A percentile compares a stretch with the other conserved stretches of the same genome.
phyloP scores from a whole-genome alignment of 92 coral and sea anemone genomes.

The Heteractis magnifica region DNA sequence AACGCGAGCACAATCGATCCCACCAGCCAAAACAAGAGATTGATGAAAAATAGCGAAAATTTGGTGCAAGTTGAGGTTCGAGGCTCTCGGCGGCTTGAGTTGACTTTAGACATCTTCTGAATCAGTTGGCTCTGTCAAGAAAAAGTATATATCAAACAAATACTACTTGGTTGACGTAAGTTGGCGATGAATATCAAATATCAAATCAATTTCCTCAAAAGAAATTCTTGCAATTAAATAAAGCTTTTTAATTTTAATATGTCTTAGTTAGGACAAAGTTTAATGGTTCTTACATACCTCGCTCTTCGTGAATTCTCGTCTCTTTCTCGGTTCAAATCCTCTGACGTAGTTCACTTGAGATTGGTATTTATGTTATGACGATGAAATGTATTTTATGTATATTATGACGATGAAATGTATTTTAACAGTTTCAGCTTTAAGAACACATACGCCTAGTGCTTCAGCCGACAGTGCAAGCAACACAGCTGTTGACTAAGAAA shows the following conservation, averaged over 20 bases:
- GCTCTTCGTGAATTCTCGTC: background rate
- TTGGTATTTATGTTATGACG: background rate
- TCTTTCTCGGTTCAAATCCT: background rate
- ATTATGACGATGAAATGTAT: background rate
- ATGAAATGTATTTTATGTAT: background rate
- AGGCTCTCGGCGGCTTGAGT: background rate
- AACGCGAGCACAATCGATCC: conserved; percentile 51
- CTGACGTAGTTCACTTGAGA: background rate
- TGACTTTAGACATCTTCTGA: conserved; percentile 8
- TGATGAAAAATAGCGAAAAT: conserved; percentile 58
- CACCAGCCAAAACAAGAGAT: conserved; percentile 64
- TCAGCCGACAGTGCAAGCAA: no score
- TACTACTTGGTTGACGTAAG: background rate
- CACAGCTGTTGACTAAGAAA: no score
- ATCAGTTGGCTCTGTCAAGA: background rate
- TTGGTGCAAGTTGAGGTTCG: conserved; percentile 58
- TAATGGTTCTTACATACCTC: background rate
- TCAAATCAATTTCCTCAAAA: no score
- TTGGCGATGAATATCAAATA: background rate
- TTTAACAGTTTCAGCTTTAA: background rate
- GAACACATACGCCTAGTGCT: no score
- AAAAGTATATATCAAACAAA: background rate
- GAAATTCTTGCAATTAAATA: no score
- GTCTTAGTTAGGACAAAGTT: background rate
- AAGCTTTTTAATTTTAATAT: no score